Evolutionary conservation across 2,888 invertebrate genomes (phyloP), one percentile per base, ranked within the genome.

Genomic region (Drosophila stalkeri): DNA sequence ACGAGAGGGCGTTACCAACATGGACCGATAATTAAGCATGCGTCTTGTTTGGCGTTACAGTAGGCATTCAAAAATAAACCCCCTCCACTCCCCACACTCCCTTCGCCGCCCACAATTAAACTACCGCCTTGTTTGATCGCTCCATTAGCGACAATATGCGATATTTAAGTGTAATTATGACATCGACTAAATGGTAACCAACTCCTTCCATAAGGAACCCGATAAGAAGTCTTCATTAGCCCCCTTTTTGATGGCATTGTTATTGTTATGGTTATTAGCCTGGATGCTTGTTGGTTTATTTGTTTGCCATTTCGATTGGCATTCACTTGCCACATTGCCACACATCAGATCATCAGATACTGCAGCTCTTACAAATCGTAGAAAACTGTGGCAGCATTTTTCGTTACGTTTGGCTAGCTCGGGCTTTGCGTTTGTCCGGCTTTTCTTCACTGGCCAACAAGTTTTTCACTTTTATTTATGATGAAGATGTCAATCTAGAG

Each of bases 401-500:
- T 68, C 51, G 75, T 68, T 75, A 61, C 68, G 68, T 72, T 59
- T 57, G 44, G 70, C 20, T 60, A 39, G 39, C 60, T 54, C 52
- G 67, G 49, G 47, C 51, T 54, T 57, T 63, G 52, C 71, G 54
- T 61, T 73, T 64, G 56, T 67, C 67, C 68, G 66, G 54, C 71
- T 71, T 71, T 82, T 71, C 62, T 55, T 57, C 59, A 18, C 62
- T 56, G 20, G 52, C 56, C 72, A 74, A 74, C 78, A 66, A 78
- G 75, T 88, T 86, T 88, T 88, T 91, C 90, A 90, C 90, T 91
- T 88, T 91, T 91, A 91, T 91, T 90, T 90, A 91, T 91, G 87
- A 90, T 90, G 86, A 89, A 91, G 90, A 91, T 91, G 91, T 91
- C 90, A 91, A 91, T 91, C 91, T 77, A 55, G 43, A 64, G 64